Percentiles rank a stretch among this genome's conserved stretches.
These are phyloP conservation scores for Menidia menidia DNA, from an alignment of 2,797 vertebrate genomes.

Conservation along the genomic window DNA sequence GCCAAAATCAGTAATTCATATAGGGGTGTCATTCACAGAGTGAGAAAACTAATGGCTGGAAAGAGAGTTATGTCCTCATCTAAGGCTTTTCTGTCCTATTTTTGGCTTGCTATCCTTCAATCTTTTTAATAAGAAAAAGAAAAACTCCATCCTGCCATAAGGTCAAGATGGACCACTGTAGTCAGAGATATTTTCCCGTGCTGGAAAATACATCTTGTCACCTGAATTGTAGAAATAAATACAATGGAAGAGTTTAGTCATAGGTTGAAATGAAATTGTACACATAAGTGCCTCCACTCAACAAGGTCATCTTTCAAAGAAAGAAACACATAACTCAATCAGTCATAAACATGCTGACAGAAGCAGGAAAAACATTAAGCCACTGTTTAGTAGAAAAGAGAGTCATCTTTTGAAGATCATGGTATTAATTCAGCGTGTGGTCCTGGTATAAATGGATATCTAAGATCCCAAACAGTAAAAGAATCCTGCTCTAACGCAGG, in stretches of 20 bases:
- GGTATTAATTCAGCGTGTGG: too few relatives aligned
- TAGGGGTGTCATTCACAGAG: conserved; percentile 17
- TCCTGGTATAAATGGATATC: too few relatives aligned
- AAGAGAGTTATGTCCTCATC: conserved; percentile 2
- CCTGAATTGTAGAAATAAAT: neutral
- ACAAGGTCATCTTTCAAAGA: neutral
- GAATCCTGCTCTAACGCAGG: too few relatives aligned
- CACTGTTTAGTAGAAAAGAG: neutral
- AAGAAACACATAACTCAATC: neutral
- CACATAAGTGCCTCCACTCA: neutral
- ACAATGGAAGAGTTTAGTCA: neutral
- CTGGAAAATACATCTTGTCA: neutral
- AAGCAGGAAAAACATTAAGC: too few relatives aligned
- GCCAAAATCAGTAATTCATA: conserved; percentile 39
- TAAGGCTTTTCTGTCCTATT: conserved; percentile 2
- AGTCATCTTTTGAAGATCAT: too few relatives aligned
- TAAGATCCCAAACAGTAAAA: too few relatives aligned
- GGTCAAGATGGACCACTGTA: conserved; percentile 11
- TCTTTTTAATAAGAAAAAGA: conserved; percentile 2
- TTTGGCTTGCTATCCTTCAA: conserved; percentile 12
- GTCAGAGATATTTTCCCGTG: neutral
- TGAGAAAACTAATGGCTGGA: conserved; percentile 14
- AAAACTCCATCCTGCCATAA: conserved; percentile 1
- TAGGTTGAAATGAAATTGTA: neutral
- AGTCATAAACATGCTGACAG: neutral